phyloP scores from a whole-genome alignment of 2,797 vertebrate genomes.

The Podarcis siculus region DNA sequence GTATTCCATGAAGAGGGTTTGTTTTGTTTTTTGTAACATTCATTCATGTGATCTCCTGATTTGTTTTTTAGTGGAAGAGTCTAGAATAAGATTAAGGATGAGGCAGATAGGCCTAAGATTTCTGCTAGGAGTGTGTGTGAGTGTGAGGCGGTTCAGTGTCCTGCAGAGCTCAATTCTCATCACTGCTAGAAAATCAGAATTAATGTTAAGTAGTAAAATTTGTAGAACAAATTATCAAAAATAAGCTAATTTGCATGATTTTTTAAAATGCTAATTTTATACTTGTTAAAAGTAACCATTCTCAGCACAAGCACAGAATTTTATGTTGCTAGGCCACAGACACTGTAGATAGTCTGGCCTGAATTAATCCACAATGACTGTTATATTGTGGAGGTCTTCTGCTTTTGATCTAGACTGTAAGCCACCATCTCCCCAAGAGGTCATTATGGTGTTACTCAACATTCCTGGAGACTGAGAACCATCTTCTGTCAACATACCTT shows the following conservation, averaged over 20 bases:
- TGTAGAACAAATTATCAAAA: background rate
- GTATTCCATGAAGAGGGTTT: background rate
- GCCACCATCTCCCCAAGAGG: background rate
- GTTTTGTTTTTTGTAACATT: background rate
- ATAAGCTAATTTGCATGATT: background rate
- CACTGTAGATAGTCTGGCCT: background rate
- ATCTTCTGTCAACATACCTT: background rate
- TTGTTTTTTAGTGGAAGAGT: background rate
- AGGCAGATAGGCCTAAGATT: background rate
- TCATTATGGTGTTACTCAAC: background rate
- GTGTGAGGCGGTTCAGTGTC: background rate
- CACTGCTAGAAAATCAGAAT: background rate
- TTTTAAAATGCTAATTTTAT: background rate
- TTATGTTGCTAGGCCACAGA: background rate
- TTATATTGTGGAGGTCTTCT: background rate
- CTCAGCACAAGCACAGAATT: background rate
- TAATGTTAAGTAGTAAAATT: background rate
- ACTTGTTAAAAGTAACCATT: background rate
- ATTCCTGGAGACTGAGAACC: background rate
- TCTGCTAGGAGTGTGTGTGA: background rate
- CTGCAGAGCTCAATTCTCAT: background rate
- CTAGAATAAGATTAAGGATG: background rate
- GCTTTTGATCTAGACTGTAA: background rate
- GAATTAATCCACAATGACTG: background rate
- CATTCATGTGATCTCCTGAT: background rate